Evolutionary conservation across 2,797 vertebrate genomes (phyloP), one percentile per base, ranked within the genome.

Genomic region (Bradypus variegatus): DNA sequence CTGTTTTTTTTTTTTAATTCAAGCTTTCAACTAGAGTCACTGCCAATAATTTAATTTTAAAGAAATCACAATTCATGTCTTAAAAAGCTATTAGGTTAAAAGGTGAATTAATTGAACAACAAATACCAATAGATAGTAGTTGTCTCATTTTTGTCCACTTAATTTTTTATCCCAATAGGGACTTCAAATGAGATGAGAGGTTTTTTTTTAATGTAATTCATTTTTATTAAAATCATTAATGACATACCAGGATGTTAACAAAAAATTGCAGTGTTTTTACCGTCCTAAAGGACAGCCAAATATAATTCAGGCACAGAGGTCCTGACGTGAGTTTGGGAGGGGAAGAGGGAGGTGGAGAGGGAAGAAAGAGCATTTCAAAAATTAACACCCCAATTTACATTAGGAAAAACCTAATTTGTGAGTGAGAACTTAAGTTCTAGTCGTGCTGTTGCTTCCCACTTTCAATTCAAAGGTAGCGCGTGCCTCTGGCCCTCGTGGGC

Each of bases 41-140:
- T 94, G 86, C 70, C 41, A 64, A 64, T 70, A 78, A 82, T 81
- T 90, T 60, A 69, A 89, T 55, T 92, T 33, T 38, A 82, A 80
- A 90, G 27, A 93, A 93, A 89, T 95, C 18, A 58, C 15, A 11
- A 75, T 86, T 87, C 78, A 72, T 83, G 92, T 92, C 73, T 62
- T 38, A 29, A 92, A 80, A 73, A 41, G 31, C 75, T 89, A 79
- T 69, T 91, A 72, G 78, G 13, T 73, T 69, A 93, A 76, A 33
- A 14, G 60, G 19, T 18, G 90, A 64, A 73, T 41, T 38, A 70
- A 77, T 29, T 93, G 69, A 91, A 85, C 4, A 79, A 23, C 89
- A 94, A 45, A 87, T 45, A 75, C 18, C 45, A 64, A 53, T 69
- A 67, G 79, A 88, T 78, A 55, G 18, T 6, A 41, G 8, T 88